Evolutionary conservation across 2,113 vertebrate species (phyloP).

Genomic region (Collichthys lucidus): DNA sequence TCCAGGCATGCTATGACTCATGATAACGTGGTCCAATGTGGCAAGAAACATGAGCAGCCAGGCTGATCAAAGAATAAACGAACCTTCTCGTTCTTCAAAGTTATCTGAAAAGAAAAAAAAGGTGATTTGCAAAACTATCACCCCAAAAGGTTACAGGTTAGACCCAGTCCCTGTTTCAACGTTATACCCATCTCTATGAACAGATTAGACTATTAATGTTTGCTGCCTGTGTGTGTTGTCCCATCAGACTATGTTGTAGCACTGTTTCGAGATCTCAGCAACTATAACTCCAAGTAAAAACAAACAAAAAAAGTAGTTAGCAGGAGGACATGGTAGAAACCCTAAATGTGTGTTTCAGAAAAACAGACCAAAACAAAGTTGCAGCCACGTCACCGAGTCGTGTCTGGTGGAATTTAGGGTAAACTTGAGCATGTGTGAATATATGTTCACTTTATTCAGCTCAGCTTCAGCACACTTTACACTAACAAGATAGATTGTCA

Average conservation of each 20-base stretch:
- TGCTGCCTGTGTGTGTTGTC: neutral
- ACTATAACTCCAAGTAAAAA: neutral
- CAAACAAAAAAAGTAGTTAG: neutral
- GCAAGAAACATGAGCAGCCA: neutral
- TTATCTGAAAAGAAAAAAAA: neutral
- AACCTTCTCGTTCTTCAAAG: neutral
- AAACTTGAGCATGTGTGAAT: neutral
- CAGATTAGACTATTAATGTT: too few relatives aligned
- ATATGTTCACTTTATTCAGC: constrained; percentile 16
- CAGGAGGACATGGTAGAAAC: neutral
- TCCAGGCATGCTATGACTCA: neutral
- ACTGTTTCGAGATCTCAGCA: neutral
- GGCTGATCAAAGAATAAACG: neutral
- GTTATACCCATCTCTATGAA: too few relatives aligned
- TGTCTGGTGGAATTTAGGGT: too few relatives aligned
- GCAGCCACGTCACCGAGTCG: too few relatives aligned
- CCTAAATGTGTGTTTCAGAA: too few relatives aligned
- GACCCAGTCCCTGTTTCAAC: neutral
- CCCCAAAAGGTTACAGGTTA: neutral
- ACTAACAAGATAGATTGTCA: neutral
- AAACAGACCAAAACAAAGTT: too few relatives aligned
- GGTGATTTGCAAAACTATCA: neutral
- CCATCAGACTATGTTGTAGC: neutral
- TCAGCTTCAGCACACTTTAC: neutral
- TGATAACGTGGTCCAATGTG: neutral